These are phyloP conservation scores for Oophaga pumilio DNA, from an alignment of 2,113 vertebrate genomes.

Conservation along the genomic window DNA sequence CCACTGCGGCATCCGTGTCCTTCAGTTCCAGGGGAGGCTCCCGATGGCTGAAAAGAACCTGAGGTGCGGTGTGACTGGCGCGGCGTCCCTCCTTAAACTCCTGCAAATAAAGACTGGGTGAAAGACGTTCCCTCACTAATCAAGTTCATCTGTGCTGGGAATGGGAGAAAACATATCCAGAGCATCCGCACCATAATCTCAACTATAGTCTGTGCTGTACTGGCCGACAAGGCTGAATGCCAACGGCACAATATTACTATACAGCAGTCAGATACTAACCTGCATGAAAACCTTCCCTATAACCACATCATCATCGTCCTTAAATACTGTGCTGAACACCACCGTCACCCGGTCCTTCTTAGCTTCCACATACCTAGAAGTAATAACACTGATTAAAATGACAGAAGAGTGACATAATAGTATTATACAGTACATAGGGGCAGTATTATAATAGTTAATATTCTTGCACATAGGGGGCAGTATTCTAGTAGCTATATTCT, in stretches of 20 bases:
- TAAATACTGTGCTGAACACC: slow-evolving; percentile 99
- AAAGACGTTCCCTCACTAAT: not conserved
- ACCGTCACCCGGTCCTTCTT: slow-evolving; percentile 98
- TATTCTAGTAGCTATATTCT: no score
- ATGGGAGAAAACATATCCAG: not conserved
- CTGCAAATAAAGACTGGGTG: slow-evolving; percentile 66
- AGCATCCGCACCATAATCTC: not conserved
- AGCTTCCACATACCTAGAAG: slow-evolving; percentile 90
- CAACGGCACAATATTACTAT: no score
- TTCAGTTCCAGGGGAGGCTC: slow-evolving; percentile 97
- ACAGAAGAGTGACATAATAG: no score
- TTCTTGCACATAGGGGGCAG: no score
- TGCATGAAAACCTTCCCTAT: slow-evolving; percentile 99
- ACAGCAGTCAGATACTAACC: slow-evolving; percentile 66
- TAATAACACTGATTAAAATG: no score
- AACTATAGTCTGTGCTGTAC: no score
- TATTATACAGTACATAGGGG: no score
- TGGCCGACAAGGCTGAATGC: no score
- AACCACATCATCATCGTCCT: slow-evolving; percentile 97
- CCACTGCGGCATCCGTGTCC: slow-evolving; percentile 91
- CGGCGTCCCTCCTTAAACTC: slow-evolving; percentile 98
- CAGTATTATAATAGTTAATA: no score
- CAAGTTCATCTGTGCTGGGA: not conserved
- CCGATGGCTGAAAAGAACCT: slow-evolving; percentile 97
- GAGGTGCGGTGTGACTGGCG: slow-evolving; percentile 97